Base-by-base conservation (phyloP, 2,113 vertebrate species). In the Catharus bicknelli region DNA sequence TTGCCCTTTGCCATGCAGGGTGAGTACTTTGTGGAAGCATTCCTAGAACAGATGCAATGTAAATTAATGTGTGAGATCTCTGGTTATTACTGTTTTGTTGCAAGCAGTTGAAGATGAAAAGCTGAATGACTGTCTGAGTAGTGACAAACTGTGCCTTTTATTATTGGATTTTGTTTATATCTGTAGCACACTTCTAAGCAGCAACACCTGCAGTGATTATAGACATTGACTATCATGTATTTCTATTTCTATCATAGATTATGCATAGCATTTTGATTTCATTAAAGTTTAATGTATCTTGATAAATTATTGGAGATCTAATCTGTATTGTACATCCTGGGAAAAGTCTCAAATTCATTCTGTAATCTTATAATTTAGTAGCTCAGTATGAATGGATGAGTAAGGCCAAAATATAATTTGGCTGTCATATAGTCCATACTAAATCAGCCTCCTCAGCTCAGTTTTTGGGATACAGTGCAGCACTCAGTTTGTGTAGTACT, bases 181-280 rank as follows among this genome's bases (percentile, higher is more conserved):
- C 29, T 84, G 19, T 61, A 66, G n/a, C 36, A 7, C 2, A 38
- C 42, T n/a, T 64, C 22, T 42, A 40, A 42, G 50, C 48, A 74
- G 51, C 29, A 83, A 1, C 43, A 47, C 17, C 23, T 47, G 18
- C 48, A 72, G 58, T 21, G 43, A 17, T 7, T 55, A 53, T 47
- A 38, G 48, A 2, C 18, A 18, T 2, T 75, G n/a, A 32, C 18
- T 67, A 25, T 22, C 34, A 8, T 0, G 0, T 29, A 3, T 54
- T 16, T 70, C 14, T 54, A 75, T 25, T 66, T 75, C 55, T 79
- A 5, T 36, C 21, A 9, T 21, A 32, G 50, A 23, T 25, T 55
- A 45, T 36, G 40, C 20, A 12, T 15, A 62, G 47, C 21, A 40
- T 43, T 74, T 85, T 25, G 18, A 16, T 43, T 82, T 85, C 86